Conservation (phyloP, 2,113 vertebrate genomes). For the Neogobius melanostomus region DNA sequence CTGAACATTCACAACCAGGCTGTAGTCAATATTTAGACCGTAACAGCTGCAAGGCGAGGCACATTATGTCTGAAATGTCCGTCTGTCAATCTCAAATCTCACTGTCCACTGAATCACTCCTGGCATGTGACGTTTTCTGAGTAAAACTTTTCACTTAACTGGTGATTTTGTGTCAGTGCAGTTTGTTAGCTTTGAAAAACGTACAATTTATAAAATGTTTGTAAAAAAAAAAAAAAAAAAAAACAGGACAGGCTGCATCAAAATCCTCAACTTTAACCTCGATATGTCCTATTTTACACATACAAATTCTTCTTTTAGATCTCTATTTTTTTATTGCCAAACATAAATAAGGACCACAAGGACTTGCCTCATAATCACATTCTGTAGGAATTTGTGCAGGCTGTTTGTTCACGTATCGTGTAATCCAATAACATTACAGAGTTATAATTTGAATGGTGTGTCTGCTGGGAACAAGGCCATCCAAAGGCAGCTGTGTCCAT, state of each 20-base stretch:
- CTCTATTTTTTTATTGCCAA: neutral
- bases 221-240: no score
- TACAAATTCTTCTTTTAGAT: neutral
- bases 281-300: neutral
- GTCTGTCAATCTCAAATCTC: neutral
- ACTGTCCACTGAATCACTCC: neutral
- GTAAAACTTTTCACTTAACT: neutral
- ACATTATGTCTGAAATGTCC: constrained; percentile 40
- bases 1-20: constrained; percentile 13
- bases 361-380: neutral
- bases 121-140: neutral
- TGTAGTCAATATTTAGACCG: constrained; percentile 14
- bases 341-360: neutral
- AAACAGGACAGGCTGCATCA: no score
- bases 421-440: neutral
- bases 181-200: no score
- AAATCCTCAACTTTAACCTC: neutral
- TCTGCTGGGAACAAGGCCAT: neutral
- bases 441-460: constrained; percentile 2
- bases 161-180: no score
- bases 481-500: constrained; percentile 3
- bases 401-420: neutral
- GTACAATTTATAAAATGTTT: no score
- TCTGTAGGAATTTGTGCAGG: constrained; percentile 2
- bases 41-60: constrained; percentile 38